Evolutionary conservation across 2,113 vertebrate genomes (phyloP), one percentile per base, ranked within the genome.

Genomic region (Dendropsophus ebraccatus): DNA sequence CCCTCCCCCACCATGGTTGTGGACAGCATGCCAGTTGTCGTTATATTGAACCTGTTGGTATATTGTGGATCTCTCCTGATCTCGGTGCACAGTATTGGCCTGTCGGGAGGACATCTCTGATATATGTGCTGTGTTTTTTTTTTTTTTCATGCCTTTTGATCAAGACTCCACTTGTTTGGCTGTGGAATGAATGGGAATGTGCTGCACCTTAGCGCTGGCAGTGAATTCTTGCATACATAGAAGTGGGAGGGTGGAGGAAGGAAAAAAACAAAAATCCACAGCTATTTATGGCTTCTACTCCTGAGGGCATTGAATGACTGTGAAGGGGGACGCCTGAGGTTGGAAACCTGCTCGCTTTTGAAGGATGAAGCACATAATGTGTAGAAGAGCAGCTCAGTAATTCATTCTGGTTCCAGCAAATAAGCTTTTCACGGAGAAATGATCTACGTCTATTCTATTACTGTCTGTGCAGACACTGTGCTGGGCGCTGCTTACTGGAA

Each of bases 251-350:
- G 12, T 16, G 21, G 58, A 21, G 19, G 16, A 80, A 80, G 30
- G 54, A 10, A 21, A 35, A 70, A 70, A 70, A 80, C 60, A 60
- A 16, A n/a, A 80, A 80, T 58, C 8, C 32, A 41, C 32, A 80
- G 54, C 77, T 80, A 60, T 80, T 60, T 80, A 60, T 80, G 77
- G 54, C 77, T 80, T 80, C 28, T 60, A 6, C 77, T 80, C 77
- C 52, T 41, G 54, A 25, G 50, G 77, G 54, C 67, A 60, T 60
- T 80, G 76, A 60, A 41, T 80, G 67, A 23, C 35, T 41, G 76
- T 21, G 47, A 60, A 60, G 11, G 7, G 77, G 52, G 17, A n/a
- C 60, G 28, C 76, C 76, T 60, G 21, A 60, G 77, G 23, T 58
- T 25, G 58, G 30, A 58, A 56, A 80, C 54, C 77, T 41, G 50